These are phyloP conservation scores for Tenrec ecaudatus DNA, from an alignment of 2,113 vertebrate genomes.

Conservation along the genomic window DNA sequence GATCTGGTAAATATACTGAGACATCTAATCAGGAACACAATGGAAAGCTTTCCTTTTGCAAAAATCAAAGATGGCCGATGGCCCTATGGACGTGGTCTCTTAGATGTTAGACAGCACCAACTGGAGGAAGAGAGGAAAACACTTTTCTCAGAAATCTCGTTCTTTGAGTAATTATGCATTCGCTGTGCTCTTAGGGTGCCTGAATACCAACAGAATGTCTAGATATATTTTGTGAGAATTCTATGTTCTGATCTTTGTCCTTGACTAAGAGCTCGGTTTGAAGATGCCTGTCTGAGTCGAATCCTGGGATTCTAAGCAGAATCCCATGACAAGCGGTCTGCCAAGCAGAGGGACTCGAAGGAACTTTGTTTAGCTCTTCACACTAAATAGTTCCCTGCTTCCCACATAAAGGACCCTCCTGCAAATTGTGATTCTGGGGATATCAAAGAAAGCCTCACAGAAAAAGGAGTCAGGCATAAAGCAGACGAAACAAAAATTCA, in stretches of 20 bases:
- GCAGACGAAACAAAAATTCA: not conserved
- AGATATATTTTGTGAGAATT: constrained; percentile 19
- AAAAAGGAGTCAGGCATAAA: constrained; percentile 21
- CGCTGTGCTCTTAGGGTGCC: not conserved
- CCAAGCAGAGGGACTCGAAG: not conserved
- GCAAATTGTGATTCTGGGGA: not conserved
- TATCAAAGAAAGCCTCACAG: not conserved
- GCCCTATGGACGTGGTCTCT: not conserved
- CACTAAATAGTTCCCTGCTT: not conserved
- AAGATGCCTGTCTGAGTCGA: not conserved
- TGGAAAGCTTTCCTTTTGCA: not conserved
- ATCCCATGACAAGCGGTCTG: not conserved
- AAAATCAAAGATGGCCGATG: not conserved
- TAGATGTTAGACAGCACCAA: not conserved
- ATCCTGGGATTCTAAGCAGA: not conserved
- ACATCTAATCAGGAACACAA: not conserved
- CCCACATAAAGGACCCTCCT: not conserved
- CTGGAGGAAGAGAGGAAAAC: not conserved
- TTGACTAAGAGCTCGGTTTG: not conserved
- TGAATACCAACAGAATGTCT: not conserved
- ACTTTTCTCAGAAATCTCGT: not conserved
- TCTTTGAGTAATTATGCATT: constrained; percentile 25
- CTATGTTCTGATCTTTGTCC: constrained; percentile 21
- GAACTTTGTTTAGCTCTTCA: not conserved
- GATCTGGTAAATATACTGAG: not conserved